Percentiles rank a stretch among this genome's conserved stretches.
Conservation (phyloP, 2,888 invertebrate genomes). For the Lycaena phlaeas region DNA sequence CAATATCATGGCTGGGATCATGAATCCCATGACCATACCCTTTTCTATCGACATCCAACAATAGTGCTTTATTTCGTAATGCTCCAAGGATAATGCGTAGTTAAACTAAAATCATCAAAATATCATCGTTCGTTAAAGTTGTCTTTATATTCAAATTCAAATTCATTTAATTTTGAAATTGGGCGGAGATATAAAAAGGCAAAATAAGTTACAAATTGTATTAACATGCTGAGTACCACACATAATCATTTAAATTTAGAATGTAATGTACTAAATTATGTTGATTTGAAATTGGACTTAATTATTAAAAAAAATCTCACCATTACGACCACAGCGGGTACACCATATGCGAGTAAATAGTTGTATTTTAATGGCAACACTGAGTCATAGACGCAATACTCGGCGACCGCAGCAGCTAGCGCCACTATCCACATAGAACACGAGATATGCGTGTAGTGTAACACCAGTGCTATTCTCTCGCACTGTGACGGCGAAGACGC, state of each 20-base stretch:
- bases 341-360: constrained; percentile 74
- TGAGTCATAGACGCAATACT: constrained; percentile 75
- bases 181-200: no score
- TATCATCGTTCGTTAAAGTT: no score
- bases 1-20: constrained; percentile 79
- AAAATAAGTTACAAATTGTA: no score
- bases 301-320: constrained; percentile 47
- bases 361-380: constrained; percentile 72
- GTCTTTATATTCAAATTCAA: no score
- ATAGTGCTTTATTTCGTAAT: constrained; percentile 81
- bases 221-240: no score
- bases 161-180: no score
- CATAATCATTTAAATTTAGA: no score
- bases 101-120: constrained; percentile 58
- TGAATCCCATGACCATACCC: constrained; percentile 83
- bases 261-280: no score
- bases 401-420: constrained; percentile 64
- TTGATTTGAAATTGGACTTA: neutral
- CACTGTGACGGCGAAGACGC: constrained; percentile 76
- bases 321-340: constrained; percentile 77
- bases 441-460: constrained; percentile 80
- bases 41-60: constrained; percentile 85
- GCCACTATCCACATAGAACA: constrained; percentile 81
- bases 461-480: constrained; percentile 76
- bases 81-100: constrained; percentile 77